phyloP scores from a whole-genome alignment of 2,888 invertebrate genomes.

The Cosmia pyralina region DNA sequence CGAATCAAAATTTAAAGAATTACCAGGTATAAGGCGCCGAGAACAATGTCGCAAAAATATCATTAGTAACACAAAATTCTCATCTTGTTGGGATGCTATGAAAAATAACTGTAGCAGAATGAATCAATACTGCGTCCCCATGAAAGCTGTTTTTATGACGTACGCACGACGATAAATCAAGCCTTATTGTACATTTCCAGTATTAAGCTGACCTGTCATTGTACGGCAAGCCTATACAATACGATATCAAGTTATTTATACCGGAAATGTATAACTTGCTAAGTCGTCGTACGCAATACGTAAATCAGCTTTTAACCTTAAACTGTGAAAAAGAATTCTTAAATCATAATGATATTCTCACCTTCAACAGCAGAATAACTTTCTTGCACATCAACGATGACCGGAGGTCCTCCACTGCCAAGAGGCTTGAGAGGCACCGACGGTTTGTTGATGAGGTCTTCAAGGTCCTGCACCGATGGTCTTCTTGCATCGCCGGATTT shows the following conservation, averaged over 20 bases:
- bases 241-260: background rate
- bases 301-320: background rate
- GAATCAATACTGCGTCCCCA: background rate
- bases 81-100: background rate
- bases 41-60: background rate
- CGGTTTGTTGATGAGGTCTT: constrained; percentile 97
- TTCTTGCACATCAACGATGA: constrained; percentile 97
- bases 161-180: background rate
- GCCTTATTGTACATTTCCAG: background rate
- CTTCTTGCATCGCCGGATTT: constrained; percentile 97
- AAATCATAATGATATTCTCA: constrained; percentile 74
- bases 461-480: constrained; percentile 97
- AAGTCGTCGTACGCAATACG: background rate
- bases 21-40: background rate
- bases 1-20: background rate
- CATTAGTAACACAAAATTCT: background rate
- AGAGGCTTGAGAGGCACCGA: constrained; percentile 96
- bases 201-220: background rate
- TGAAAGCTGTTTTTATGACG: background rate
- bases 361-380: constrained; percentile 99
- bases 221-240: background rate
- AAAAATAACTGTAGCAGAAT: background rate
- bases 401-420: constrained; percentile 95
- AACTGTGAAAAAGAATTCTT: background rate
- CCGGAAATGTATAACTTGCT: background rate